phyloP scores from a whole-genome alignment of 2,888 invertebrate species.

The Drosophila merina region DNA sequence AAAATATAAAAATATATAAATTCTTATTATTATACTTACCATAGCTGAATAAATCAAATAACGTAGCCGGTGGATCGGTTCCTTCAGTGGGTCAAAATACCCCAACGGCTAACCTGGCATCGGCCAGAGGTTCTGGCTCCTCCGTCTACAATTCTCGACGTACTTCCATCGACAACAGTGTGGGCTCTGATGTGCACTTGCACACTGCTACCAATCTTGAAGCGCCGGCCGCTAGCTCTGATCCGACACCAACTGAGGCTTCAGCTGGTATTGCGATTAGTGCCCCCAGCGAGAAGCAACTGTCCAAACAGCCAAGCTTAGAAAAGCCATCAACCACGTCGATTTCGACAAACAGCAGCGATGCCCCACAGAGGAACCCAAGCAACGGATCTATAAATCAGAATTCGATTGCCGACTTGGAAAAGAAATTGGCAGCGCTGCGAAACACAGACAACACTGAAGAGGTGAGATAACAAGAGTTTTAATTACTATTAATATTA shows the following conservation, averaged over 20 bases:
- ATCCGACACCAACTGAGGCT: constrained; percentile 49
- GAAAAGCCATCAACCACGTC: constrained; percentile 67
- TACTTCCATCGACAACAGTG: constrained; percentile 82
- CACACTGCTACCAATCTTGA: constrained; percentile 72
- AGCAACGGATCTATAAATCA: constrained; percentile 71
- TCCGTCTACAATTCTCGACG: constrained; percentile 83
- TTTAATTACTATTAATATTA: not conserved
- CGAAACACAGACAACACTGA: constrained; percentile 82
- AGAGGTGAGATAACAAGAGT: constrained; percentile 57
- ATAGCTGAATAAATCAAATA: constrained; percentile 60
- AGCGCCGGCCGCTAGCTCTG: constrained; percentile 21
- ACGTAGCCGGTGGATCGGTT: constrained; percentile 48
- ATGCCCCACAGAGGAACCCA: constrained; percentile 48
- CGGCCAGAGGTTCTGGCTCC: constrained; percentile 79
- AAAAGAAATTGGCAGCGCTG: constrained; percentile 86
- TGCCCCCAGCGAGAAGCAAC: constrained; percentile 67
- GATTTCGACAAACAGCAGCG: constrained; percentile 13
- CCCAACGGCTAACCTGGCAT: constrained; percentile 74
- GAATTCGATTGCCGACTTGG: constrained; percentile 85
- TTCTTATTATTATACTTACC: constrained; percentile 3
- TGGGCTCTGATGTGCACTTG: constrained; percentile 77
- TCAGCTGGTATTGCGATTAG: constrained; percentile 32
- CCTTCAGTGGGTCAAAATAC: constrained; percentile 76
- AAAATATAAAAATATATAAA: constrained; percentile 8
- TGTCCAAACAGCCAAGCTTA: constrained; percentile 80